Percentiles rank a stretch among this genome's conserved stretches.
These are phyloP conservation scores for Heliocidaris tuberculata DNA, from an alignment of 35 echinoderm and acorn worm genomes.

Conservation along the genomic window DNA sequence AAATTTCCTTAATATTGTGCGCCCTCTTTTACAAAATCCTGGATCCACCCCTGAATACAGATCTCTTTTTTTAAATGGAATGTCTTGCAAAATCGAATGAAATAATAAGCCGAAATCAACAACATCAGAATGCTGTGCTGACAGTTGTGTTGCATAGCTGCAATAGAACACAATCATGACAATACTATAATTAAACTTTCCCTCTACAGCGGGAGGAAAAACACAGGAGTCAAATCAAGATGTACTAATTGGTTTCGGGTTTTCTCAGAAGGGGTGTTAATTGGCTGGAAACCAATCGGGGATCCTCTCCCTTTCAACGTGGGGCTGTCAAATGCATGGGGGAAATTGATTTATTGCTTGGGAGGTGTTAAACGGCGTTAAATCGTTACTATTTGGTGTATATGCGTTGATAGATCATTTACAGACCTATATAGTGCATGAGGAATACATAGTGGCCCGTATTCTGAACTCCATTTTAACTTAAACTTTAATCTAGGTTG, in stretches of 20 bases:
- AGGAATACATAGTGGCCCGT: too few relatives aligned
- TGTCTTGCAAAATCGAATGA: too few relatives aligned
- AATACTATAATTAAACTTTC: not conserved
- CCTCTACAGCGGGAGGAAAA: not conserved
- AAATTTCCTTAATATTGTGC: too few relatives aligned
- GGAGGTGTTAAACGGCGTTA: not conserved
- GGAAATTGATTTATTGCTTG: conserved; percentile 4
- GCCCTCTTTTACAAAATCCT: too few relatives aligned
- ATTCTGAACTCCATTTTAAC: too few relatives aligned
- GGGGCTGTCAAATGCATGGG: not conserved
- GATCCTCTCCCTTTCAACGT: not conserved
- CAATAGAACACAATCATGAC: not conserved
- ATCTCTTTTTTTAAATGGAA: too few relatives aligned
- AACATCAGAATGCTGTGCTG: too few relatives aligned
- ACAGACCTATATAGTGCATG: too few relatives aligned
- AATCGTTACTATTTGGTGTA: not conserved
- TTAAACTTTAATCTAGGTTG: too few relatives aligned
- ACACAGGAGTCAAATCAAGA: not conserved
- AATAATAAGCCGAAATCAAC: too few relatives aligned
- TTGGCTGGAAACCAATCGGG: not conserved
- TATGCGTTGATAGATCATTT: not conserved
- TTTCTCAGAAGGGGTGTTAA: not conserved
- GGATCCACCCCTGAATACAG: too few relatives aligned
- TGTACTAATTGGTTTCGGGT: not conserved
- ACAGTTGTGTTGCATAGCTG: not conserved